Evolutionary conservation across 2,888 invertebrate genomes (phyloP), one percentile per base, ranked within the genome.

Genomic region (Acanthopleura granulata): DNA sequence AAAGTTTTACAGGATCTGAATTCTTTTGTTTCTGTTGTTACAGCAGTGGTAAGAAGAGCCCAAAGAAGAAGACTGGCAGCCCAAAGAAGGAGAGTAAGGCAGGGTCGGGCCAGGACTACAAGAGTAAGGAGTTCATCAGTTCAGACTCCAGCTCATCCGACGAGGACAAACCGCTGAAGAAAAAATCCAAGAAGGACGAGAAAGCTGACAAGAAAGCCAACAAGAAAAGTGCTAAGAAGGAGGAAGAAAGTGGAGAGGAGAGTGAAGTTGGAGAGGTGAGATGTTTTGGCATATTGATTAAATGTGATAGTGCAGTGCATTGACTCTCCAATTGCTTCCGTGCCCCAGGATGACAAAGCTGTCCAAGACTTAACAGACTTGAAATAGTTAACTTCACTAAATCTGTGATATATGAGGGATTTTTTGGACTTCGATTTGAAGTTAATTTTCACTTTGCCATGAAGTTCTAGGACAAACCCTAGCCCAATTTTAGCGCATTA

Each of bases 71-170:
- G 57, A 12, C 18, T 1, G 49, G 82, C 80, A 29, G 79, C 77
- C 61, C 69, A 0, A 69, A 72, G 51, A 70, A 62, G 49, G 77
- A 72, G 30, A n/a, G 57, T 15, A 62, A 50, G 40, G 83, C 88
- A 49, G 91, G 92, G 73, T 88, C 93, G 15, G 92, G 93, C 0
- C 91, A 93, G 0, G 91, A 92, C 81, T 97, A 95, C 90, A 97
- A 96, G 89, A 97, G 97, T 89, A 97, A 96, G 89, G 97, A 98
- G 91, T 98, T 96, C 86, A 95, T 98, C 72, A 95, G 93, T 74
- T 93, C 93, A 85, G 87, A 87, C 15, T 94, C 94, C 50, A 93
- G 93, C 14, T 93, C 93, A 9, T 78, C 79, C 6, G 76, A 77
- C 0, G 83, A 85, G 57, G 83, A 83, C n/a, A 83, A 85, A 69